Evolutionary conservation across 1,140 invertebrate genomes (phyloP), one percentile per base, ranked within the genome.

Genomic region (Penaeus indicus): DNA sequence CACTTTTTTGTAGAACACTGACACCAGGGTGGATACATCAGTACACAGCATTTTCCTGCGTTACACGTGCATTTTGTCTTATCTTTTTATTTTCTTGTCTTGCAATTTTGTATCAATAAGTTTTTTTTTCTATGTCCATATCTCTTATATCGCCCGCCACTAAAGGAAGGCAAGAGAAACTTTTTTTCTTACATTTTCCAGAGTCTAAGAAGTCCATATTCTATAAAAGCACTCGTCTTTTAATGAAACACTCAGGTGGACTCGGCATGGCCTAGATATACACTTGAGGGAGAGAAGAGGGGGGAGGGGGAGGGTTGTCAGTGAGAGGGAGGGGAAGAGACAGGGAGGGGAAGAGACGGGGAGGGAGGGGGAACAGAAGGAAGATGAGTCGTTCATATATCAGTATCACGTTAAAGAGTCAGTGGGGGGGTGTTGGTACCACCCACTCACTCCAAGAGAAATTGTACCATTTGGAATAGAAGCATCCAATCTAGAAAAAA

Each of bases 1-100:
- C 88, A 89, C 78, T 89, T 83, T 89, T 85, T 89, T 85, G 84
- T 89, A 89, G 83, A 82, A 89, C 77, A 89, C 83, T 85, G 87
- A 89, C 82, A 85, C 78, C 84, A 79, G 75, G 88, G 77, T 89
- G 88, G 88, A 89, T 89, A 89, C 88, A 89, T 80, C 72, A 85
- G 84, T 85, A 89, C 88, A 89, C 88, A 89, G 84, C 88, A 85
- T 84, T 85, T 79, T 85, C 47, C 78, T 47, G 78, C 78, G 25
- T 80, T 80, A 61, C 38, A 60, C 83, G 82, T 89, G 82, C 88
- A 89, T 32, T 63, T 79, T 25, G 62, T 79, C 42, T 32, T 80
- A 38, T 54, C 38, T 67, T n/a, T 42, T 64, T 79, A 67, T 42
- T 64, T 27, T 38, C 27, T 79, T 62, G 64, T 78, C 42, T 75